Base-by-base conservation (phyloP, 2,113 vertebrate genomes). In the Barbus barbus region DNA sequence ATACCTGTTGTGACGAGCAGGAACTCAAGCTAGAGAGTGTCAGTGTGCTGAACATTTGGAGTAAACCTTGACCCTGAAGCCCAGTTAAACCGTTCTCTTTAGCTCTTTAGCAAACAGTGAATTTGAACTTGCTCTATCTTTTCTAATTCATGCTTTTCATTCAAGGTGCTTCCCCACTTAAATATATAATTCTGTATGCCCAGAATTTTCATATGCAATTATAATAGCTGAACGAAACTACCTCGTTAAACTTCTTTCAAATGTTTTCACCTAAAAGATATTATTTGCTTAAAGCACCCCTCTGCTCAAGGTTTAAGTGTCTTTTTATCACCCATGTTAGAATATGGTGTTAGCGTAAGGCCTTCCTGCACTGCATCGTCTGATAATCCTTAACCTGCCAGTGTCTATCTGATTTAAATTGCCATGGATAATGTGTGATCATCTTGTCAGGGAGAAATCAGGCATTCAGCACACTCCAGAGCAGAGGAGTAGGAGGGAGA, bases 341-440 rank as follows among this genome's bases (percentile, higher is more conserved):
- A 69, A 82, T 53, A 38, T 24, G 48, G 41, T 82, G 28, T 56
- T 72, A 56, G 65, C 20, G 9, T 56, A 82, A 72, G 63, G 44
- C 63, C 22, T 53, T 81, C 31, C 65, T 71, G 31, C 46, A 56
- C 13, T 16, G 28, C 44, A 61, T 48, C 22, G 16, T 73, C 46
- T 61, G 74, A 82, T 77, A 83, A 84, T 86, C 51, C 31, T 71
- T 77, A 76, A 84, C 44, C 51, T 84, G 48, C 33, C 84, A 18
- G 77, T 81, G 78, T 74, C 63, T 3, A 83, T 83, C 73, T 87
- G 82, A 89, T 89, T 84, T 87, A 77, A 53, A 83, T 76, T 36
- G 73, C 85, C 86, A 84, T 76, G 82, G 84, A 90, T 90, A 90
- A 82, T 92, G 81, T 92, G 81, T 82, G 83, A 88, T 82, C 89